Base-by-base conservation (phyloP, 2,113 vertebrate genomes). In the Nematolebias whitei region DNA sequence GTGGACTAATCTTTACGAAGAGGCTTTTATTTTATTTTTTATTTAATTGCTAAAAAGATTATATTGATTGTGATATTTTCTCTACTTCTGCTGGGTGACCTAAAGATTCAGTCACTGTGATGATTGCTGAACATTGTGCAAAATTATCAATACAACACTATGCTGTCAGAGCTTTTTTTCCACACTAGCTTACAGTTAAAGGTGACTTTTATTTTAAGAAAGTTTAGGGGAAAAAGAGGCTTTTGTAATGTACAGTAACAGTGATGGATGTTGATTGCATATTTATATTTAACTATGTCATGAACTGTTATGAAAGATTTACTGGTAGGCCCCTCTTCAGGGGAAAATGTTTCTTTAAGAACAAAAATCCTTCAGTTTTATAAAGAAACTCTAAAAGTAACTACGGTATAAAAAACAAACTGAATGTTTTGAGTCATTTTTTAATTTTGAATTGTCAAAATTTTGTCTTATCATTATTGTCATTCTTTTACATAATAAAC, bases 401-500 rank as follows among this genome's bases (percentile, higher is more conserved):
- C 40, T 70, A 87, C 79, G n/a, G n/a, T n/a, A n/a, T n/a, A n/a
- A n/a, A n/a, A 66, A 83, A 79, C 63, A 74, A 79, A 85, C 74
- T 52, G 75, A 85, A 79, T 82, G 79, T 85, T 80, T 80, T 82
- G n/a, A 38, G 52, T 38, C 73, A 68, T 78, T 40, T 35, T 45
- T 67, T 68, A 76, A 82, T 71, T 56, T 44, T 75, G 62, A 69
- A 76, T 56, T 88, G 69, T 86, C 77, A 82, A 80, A 69, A 78
- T 78, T 24, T 60, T 87, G 77, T 86, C 76, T 55, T 84, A 82
- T 84, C 56, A 70, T 85, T 80, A 88, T 81, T 87, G 87, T 91
- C 84, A 79, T 80, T 86, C 61, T 92, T 93, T 92, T 92, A 78
- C 90, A 91, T 87, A 91, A 92, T 92, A 91, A 92, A 92, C 68